Evolutionary conservation across 2,888 invertebrate genomes (phyloP).

Genomic region (Macrostomum cliftonense): DNA sequence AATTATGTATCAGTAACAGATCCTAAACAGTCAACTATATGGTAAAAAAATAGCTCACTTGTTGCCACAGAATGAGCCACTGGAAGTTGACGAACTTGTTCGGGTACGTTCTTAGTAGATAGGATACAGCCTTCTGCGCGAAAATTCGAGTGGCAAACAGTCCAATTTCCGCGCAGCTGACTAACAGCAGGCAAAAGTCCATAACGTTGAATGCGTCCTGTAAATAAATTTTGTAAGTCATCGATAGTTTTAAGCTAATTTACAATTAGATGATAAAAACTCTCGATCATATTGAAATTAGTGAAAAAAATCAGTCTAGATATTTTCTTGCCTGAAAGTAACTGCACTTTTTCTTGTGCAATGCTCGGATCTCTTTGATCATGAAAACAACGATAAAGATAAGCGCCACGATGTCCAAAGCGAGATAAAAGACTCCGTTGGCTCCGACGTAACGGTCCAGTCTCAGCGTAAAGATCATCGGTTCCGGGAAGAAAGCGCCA

Average conservation of each 20-base stretch:
- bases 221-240: too few species aligned
- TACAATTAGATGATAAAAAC: too few species aligned
- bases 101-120: conserved; percentile 12
- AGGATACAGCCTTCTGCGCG: conserved; percentile 11
- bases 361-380: conserved; percentile 18
- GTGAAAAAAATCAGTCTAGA: too few species aligned
- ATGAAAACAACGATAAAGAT: conserved; percentile 28
- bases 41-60: not conserved
- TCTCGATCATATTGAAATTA: too few species aligned
- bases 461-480: not conserved
- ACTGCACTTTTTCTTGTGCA: conserved; percentile 15
- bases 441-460: conserved; percentile 7
- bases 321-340: conserved; percentile 20
- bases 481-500: not conserved
- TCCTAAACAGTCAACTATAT: too few species aligned
- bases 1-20: too few species aligned
- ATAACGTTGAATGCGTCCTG: conserved; percentile 17
- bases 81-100: conserved; percentile 17
- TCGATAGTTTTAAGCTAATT: too few species aligned
- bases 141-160: conserved; percentile 16
- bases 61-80: conserved; percentile 15
- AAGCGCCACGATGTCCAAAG: conserved; percentile 21
- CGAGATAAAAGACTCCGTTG: conserved; percentile 18
- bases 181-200: conserved; percentile 14
- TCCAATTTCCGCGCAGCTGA: conserved; percentile 12